Base-by-base conservation (phyloP, 2,888 invertebrate species). In the Epinotia brunnichana region DNA sequence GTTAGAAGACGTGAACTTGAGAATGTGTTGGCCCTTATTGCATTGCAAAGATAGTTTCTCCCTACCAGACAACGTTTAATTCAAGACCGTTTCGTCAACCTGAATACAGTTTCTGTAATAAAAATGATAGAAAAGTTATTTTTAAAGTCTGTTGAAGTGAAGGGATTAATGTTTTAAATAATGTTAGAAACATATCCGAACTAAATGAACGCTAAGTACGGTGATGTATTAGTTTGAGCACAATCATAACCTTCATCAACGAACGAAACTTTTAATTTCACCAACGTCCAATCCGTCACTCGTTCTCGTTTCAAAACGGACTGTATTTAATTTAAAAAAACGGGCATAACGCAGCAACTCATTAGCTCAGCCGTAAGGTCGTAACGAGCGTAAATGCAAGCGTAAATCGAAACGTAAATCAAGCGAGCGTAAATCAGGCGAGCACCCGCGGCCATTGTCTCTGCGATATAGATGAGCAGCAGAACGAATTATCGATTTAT, bases 381-480 rank as follows among this genome's bases (percentile, higher is more conserved):
- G 61, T 68, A 68, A 68, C 67, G 67, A 68, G 57, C 67, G 56
- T 66, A 66, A 66, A 54, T 53, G n/a, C 69, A 56, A 53, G 69
- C 69, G 69, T 70, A 69, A 69, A 90, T 86, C 84, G 83, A 85
- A 84, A 87, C 90, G 87, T 90, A 70, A 70, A 48, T 70, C 56
- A 57, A 60, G 71, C 84, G 83, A 81, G 82, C 87, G 90, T 90
- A 91, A 91, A 90, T 92, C 91, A 90, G 86, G 82, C 86, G 84
- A 84, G 87, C 90, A 88, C 87, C 88, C 82, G 82, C 83, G 90
- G 87, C 87, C 87, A 90, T 90, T 90, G 90, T 90, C 88, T 89
- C 78, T 78, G 74, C 74, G 76, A 80, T 79, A 82, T 79, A 81
- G 83, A 84, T 79, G 79, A 79, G 79, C 78, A 56, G 59, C 66